Conservation (phyloP, 2,113 vertebrate genomes). For the Caretta caretta region DNA sequence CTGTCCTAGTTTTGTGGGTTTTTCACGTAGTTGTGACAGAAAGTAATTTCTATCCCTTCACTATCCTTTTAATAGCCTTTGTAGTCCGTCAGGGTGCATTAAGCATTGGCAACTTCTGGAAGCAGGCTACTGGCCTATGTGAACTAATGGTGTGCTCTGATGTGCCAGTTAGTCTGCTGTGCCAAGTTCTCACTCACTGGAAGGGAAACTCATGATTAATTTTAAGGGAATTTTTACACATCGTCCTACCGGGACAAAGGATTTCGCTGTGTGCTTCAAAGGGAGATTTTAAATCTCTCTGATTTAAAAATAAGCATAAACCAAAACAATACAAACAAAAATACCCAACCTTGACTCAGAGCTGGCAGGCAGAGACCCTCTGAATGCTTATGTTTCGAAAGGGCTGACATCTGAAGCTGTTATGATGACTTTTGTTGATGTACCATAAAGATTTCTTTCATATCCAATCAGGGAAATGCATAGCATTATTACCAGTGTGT, state of each 20-base stretch:
- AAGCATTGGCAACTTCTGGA: conserved; percentile 53
- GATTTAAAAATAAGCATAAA: background rate
- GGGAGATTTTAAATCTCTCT: background rate
- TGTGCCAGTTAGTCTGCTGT: conserved; percentile 48
- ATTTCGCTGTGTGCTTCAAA: background rate
- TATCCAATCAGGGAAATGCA: background rate
- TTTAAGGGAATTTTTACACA: background rate
- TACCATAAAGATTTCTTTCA: background rate
- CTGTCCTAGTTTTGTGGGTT: background rate
- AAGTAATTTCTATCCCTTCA: conserved; percentile 56
- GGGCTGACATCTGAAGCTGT: background rate
- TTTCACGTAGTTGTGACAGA: conserved; percentile 50
- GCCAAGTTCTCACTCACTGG: conserved; percentile 34
- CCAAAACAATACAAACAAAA: background rate
- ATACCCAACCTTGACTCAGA: background rate
- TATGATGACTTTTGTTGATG: background rate
- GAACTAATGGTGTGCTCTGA: conserved; percentile 38
- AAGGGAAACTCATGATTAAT: background rate
- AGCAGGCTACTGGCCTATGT: conserved; percentile 48
- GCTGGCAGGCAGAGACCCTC: background rate
- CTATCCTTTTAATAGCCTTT: conserved; percentile 65
- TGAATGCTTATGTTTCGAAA: background rate
- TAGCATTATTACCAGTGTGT: background rate
- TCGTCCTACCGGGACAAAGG: background rate
- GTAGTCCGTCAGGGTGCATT: conserved; percentile 57